Conservation (phyloP, 2,888 invertebrate genomes). For the Sphecodes monilicornis region DNA sequence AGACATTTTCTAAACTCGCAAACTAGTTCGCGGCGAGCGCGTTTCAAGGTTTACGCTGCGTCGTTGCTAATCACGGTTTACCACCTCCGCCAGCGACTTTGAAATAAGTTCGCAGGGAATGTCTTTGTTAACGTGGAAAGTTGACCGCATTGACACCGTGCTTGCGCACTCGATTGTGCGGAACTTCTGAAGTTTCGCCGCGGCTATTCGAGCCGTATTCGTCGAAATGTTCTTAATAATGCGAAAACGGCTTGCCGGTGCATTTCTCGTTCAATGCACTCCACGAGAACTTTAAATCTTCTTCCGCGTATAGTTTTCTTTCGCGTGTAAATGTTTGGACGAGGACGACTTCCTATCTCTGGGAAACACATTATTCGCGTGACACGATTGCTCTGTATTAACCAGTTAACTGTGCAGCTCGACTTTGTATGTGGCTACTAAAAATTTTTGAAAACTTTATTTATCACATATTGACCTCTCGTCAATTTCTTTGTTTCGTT, state of each 20-base stretch:
- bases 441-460: too few relatives aligned
- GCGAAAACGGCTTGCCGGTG: background rate
- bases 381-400: background rate
- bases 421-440: too few relatives aligned
- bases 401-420: too few relatives aligned
- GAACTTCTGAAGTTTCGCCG: conserved; percentile 33
- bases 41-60: conserved; percentile 23
- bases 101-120: conserved; percentile 44
- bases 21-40: conserved; percentile 16
- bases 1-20: conserved; percentile 33
- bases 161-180: conserved; percentile 35
- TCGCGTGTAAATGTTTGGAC: background rate
- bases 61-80: conserved; percentile 51
- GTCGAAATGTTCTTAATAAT: conserved; percentile 49
- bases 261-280: background rate
- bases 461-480: too few relatives aligned
- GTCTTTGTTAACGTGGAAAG: conserved; percentile 56
- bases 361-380: background rate
- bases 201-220: conserved; percentile 25
- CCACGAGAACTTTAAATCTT: background rate
- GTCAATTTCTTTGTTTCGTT: too few relatives aligned
- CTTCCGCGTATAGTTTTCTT: background rate
- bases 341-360: background rate
- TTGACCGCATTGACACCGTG: conserved; percentile 42
- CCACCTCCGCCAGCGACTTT: conserved; percentile 37